A percentile compares a stretch with the other conserved stretches of the same genome.
phyloP scores from a whole-genome alignment of 2,113 vertebrate species.

The Alligator sinensis region DNA sequence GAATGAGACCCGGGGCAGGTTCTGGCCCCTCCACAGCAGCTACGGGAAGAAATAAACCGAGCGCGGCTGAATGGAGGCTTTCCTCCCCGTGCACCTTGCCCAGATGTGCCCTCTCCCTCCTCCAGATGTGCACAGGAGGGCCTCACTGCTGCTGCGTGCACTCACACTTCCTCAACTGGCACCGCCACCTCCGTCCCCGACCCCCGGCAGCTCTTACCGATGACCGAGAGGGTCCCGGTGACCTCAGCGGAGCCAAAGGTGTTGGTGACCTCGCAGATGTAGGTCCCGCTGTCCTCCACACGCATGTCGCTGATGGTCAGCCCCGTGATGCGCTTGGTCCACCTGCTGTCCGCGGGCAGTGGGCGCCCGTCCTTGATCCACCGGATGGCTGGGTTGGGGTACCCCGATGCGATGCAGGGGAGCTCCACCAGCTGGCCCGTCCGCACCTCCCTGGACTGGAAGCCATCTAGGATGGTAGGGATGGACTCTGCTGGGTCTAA shows the following conservation, averaged over 20 bases:
- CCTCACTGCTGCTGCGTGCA: background rate
- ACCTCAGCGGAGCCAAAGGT: slow-evolving; percentile 97
- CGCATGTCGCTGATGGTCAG: slow-evolving; percentile 92
- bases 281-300: slow-evolving; percentile 95
- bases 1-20: too few relatives aligned
- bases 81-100: background rate
- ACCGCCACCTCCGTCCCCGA: too few relatives aligned
- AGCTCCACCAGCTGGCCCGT: slow-evolving; percentile 89
- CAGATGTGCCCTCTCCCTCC: background rate
- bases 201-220: slow-evolving; percentile 79
- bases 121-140: background rate
- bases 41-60: too few relatives aligned
- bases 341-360: slow-evolving; percentile 90
- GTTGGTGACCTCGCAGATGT: slow-evolving; percentile 98
- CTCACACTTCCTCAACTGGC: too few relatives aligned
- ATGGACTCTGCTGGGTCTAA: slow-evolving; percentile 93
- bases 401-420: slow-evolving; percentile 95
- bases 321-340: slow-evolving; percentile 91
- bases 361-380: slow-evolving; percentile 97
- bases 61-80: too few relatives aligned
- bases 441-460: slow-evolving; percentile 92
- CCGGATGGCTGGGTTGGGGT: slow-evolving; percentile 93
- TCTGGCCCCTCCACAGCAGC: too few relatives aligned
- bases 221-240: slow-evolving; percentile 91
- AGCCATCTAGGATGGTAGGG: slow-evolving; percentile 93